These are phyloP conservation scores for Pteronotus mesoamericanus DNA, from an alignment of 2,797 vertebrate species.

Conservation along the genomic window DNA sequence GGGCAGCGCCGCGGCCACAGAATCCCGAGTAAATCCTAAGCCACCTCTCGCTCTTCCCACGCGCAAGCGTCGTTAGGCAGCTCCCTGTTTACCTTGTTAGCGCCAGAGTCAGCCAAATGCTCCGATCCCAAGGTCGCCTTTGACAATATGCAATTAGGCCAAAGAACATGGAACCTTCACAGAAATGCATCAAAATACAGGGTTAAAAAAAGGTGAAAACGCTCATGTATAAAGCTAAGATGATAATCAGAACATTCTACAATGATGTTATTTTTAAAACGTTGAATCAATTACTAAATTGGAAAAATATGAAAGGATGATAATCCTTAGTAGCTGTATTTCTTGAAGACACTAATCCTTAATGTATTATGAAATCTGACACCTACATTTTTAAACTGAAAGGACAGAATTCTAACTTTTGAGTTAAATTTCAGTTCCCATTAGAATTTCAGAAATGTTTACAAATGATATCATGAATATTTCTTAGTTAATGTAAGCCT, in stretches of 20 bases:
- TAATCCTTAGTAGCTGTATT: not conserved
- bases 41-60: conserved; percentile 81
- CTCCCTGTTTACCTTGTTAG: conserved; percentile 83
- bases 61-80: conserved; percentile 79
- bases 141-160: conserved; percentile 53
- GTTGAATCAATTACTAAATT: not conserved
- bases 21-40: conserved; percentile 77
- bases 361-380: not conserved
- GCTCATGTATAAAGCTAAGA: not conserved
- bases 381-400: not conserved
- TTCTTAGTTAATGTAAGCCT: not conserved
- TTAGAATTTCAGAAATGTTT: conserved; percentile 8
- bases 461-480: not conserved
- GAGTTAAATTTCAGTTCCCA: not conserved
- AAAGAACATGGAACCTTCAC: conserved; percentile 63
- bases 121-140: conserved; percentile 76
- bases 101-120: conserved; percentile 67
- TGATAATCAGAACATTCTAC: not conserved
- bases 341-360: not conserved
- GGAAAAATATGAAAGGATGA: not conserved
- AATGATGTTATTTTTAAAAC: not conserved
- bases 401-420: not conserved
- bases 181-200: conserved; percentile 39
- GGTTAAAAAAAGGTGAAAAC: conserved; percentile 15
- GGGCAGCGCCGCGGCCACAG: conserved; percentile 71